Base-by-base conservation (phyloP, 2,113 vertebrate genomes). In the Oncorhynchus kisutch region DNA sequence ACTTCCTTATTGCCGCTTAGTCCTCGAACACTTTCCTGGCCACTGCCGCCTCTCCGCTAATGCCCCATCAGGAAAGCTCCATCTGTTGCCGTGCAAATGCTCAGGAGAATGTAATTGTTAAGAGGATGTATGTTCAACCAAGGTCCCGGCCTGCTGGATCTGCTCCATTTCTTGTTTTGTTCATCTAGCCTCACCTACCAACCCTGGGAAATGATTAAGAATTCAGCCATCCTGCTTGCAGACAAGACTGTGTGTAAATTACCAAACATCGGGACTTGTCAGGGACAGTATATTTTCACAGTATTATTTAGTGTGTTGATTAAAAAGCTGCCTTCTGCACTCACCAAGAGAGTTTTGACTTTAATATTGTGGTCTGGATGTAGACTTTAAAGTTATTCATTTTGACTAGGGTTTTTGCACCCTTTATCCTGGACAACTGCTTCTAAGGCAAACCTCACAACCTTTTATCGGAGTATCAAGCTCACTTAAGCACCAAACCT, bases 401-500 rank as follows among this genome's bases (percentile, higher is more conserved):
- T 9, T 67, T 73, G 39, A 45, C 25, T 24, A 66, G 77, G 78
- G 59, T 24, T 73, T 77, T 57, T 81, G 67, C 67, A 73, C 81
- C 31, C 75, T 72, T 68, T 83, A 87, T 87, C 84, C 82, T 86
- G 78, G 88, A 88, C 87, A 87, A 83, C 87, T 84, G 85, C 88
- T 88, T 86, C 76, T 82, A 86, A 59, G 73, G 69, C 31, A 78
- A 79, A 86, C 80, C 83, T 89, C 85, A 80, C 82, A 78, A 84
- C 82, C 82, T 86, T 91, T 90, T 87, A 87, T 87, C 83, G 80
- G 62, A 34, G 77, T 67, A 73, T 91, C 90, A 85, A 72, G 82
- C 83, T 85, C 82, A 86, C 87, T 91, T 84, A 86, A 83, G 77
- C 71, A 67, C 80, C 81, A 88, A 85, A 90, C 84, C 90, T 86